A percentile compares a stretch with the other conserved stretches of the same genome.
Conservation (phyloP, 1,140 invertebrate genomes). For the Papilio polytes region DNA sequence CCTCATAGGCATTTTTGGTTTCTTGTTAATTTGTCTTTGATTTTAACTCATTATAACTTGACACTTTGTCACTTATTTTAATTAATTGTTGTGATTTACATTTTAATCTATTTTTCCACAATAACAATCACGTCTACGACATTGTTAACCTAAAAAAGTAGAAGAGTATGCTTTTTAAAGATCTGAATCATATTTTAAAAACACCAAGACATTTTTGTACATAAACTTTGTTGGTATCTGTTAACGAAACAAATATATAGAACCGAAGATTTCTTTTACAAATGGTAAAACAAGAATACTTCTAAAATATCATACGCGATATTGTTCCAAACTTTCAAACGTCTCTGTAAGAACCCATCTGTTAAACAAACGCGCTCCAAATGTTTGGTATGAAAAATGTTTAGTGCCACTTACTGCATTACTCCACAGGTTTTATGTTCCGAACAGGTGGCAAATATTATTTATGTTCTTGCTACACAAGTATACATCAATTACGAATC, state of each 20-base stretch:
- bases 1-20: constrained; percentile 6
- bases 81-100: neutral
- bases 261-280: neutral
- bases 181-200: no score
- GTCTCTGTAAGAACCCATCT: constrained; percentile 9
- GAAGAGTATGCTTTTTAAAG: no score
- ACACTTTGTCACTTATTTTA: neutral
- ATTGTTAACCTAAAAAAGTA: neutral
- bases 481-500: neutral
- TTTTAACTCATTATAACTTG: neutral
- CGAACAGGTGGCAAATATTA: constrained; percentile 3
- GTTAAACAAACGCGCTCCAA: neutral
- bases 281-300: neutral
- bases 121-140: neutral
- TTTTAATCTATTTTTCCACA: neutral
- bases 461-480: constrained; percentile 4
- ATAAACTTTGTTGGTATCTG: no score
- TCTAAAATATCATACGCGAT: neutral
- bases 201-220: no score
- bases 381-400: constrained; percentile 13
- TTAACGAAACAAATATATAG: no score
- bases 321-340: neutral
- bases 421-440: constrained; percentile 8
- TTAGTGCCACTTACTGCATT: constrained; percentile 13
- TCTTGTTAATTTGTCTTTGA: neutral